phyloP scores from a whole-genome alignment of 2,888 invertebrate species.

The Scaeva pyrastri region DNA sequence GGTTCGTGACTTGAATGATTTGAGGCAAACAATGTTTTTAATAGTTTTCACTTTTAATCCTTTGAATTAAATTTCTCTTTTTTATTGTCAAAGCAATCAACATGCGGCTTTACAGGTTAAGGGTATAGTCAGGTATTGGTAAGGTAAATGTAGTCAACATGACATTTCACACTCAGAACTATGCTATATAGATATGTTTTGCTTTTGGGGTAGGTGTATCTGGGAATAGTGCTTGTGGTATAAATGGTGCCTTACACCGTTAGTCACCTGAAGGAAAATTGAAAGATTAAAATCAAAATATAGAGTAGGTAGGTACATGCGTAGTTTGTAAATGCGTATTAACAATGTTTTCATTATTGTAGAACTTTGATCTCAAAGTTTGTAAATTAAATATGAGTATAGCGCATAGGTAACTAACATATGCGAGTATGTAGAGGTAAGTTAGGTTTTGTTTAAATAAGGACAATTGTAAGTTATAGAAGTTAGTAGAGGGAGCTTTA shows the following conservation, averaged over 20 bases:
- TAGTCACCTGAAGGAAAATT: not conserved
- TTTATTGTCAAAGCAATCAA: slow-evolving; percentile 3
- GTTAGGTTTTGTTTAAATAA: no score
- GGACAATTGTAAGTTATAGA: no score
- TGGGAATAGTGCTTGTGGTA: not conserved
- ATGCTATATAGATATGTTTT: not conserved
- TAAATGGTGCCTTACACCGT: slow-evolving; percentile 11
- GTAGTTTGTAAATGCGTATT: slow-evolving; percentile 21
- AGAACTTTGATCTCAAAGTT: not conserved
- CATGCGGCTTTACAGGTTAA: not conserved
- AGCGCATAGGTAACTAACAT: no score
- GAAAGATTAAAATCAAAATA: not conserved
- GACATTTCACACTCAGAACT: no score
- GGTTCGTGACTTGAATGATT: slow-evolving; percentile 31
- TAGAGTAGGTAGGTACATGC: slow-evolving; percentile 5
- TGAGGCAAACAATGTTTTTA: not conserved
- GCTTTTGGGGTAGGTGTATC: not conserved
- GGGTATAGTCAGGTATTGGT: not conserved
- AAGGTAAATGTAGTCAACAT: not conserved
- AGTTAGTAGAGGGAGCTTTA: no score
- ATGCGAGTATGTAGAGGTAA: no score
- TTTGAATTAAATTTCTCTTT: not conserved
- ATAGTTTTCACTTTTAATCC: slow-evolving; percentile 16
- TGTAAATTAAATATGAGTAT: not conserved
- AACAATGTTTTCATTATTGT: no score